These are phyloP conservation scores for Acholoe squamosa DNA, from an alignment of 2,888 invertebrate species.

Conservation along the genomic window DNA sequence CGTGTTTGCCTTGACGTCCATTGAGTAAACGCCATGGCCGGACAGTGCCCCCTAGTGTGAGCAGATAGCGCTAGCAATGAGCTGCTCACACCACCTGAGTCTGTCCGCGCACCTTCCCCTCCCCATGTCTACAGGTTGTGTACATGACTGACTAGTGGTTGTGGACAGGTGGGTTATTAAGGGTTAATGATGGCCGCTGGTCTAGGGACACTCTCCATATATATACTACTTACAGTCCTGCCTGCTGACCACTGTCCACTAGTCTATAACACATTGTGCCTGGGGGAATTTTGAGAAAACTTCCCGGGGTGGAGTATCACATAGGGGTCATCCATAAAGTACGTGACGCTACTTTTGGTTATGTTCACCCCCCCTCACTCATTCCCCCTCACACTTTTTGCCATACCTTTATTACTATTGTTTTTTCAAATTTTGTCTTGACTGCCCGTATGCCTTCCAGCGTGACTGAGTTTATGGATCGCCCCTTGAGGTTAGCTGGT, in stretches of 20 bases:
- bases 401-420: no score
- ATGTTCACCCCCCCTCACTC: no score
- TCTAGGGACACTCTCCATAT: no score
- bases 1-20: background rate
- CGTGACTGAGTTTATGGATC: background rate
- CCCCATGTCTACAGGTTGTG: background rate
- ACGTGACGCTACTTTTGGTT: no score
- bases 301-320: no score
- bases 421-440: no score
- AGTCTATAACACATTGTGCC: background rate
- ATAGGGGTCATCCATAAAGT: no score
- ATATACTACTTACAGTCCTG: no score
- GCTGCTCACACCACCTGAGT: constrained; percentile 23
- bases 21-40: background rate
- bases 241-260: no score
- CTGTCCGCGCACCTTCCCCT: background rate
- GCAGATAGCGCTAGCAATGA: background rate
- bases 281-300: background rate
- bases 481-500: no score
- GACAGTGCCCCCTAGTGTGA: constrained; percentile 16
- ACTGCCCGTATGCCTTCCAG: background rate
- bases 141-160: background rate
- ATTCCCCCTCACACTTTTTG: no score
- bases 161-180: background rate
- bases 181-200: background rate